Evolutionary conservation across 2,888 invertebrate species (phyloP).

Genomic region (Oxycera nigricornis): DNA sequence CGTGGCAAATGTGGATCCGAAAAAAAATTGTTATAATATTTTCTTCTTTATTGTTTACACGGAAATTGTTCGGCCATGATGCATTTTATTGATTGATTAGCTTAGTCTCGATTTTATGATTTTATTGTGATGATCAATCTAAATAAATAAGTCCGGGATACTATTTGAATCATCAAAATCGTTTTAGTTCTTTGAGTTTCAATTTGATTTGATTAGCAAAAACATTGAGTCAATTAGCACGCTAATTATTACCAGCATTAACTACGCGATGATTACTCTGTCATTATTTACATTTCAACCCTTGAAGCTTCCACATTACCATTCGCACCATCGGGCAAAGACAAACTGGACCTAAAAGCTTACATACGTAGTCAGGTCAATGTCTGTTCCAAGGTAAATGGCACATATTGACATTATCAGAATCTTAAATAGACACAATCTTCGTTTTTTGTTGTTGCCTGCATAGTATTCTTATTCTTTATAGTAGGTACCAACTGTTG

Average conservation of each 20-base stretch:
- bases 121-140: not conserved
- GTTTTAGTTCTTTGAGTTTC: no score
- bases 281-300: no score
- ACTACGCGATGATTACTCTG: no score
- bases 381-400: slow-evolving; percentile 39
- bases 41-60: slow-evolving; percentile 13
- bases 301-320: no score
- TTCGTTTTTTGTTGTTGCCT: not conserved
- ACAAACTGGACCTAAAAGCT: no score
- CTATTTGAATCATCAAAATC: not conserved
- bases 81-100: not conserved
- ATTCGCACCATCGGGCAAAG: no score
- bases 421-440: slow-evolving; percentile 24
- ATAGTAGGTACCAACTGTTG: no score
- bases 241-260: no score
- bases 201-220: no score
- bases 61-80: slow-evolving; percentile 18
- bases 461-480: no score
- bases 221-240: no score
- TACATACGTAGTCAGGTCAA: slow-evolving; percentile 24
- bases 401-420: slow-evolving; percentile 37
- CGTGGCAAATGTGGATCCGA: slow-evolving; percentile 5
- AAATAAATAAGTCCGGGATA: not conserved
- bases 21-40: not conserved
- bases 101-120: not conserved